Evolutionary conservation across 2,888 invertebrate genomes (phyloP).

Genomic region (Nebria brevicollis): DNA sequence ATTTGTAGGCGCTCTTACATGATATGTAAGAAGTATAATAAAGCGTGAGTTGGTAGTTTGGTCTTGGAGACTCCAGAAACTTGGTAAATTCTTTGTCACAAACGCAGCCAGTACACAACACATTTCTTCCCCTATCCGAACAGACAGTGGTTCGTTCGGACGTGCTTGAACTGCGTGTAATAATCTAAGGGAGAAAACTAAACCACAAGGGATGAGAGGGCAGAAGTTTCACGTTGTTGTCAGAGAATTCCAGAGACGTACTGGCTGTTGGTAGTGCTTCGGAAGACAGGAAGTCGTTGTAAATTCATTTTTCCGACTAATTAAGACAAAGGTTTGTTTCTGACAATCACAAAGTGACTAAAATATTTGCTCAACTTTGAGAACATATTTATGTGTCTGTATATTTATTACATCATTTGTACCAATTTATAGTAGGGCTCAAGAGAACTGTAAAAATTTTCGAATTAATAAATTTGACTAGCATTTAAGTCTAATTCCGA

Average conservation of each 20-base stretch:
- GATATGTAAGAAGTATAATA: no score
- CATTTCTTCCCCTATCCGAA: neutral
- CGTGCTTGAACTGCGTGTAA: neutral
- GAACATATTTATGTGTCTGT: no score
- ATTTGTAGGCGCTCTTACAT: no score
- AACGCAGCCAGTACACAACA: neutral
- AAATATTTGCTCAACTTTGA: neutral
- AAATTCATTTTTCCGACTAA: neutral
- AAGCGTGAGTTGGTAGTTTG: neutral
- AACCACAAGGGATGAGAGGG: neutral
- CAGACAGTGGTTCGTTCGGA: neutral
- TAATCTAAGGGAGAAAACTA: conserved; percentile 1
- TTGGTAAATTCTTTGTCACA: neutral
- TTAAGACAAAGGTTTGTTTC: neutral
- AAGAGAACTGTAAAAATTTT: no score
- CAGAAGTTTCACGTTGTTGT: neutral
- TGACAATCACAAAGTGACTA: neutral
- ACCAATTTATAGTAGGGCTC: no score
- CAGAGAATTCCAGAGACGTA: neutral
- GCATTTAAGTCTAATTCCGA: no score
- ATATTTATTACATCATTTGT: no score
- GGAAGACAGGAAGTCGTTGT: neutral
- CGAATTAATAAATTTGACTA: no score
- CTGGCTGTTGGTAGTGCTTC: neutral
- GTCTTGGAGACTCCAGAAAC: neutral